Conservation (phyloP, 2,888 invertebrate species). For the Thymelicus sylvestris region DNA sequence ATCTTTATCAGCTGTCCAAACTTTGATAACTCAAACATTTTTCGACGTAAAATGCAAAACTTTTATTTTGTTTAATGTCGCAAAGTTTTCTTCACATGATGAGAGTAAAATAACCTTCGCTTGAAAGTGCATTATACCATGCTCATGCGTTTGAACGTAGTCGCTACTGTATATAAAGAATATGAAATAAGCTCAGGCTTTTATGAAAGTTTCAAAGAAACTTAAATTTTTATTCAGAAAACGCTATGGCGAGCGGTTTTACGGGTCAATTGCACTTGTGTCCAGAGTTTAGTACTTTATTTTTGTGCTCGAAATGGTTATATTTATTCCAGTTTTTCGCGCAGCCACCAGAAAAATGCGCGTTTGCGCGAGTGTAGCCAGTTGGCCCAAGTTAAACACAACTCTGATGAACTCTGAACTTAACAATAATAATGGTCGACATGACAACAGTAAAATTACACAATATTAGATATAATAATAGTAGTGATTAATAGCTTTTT, state of each 20-base stretch:
- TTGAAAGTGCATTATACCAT: constrained; percentile 32
- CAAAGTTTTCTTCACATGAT: constrained; percentile 12
- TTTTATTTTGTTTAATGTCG: constrained; percentile 16
- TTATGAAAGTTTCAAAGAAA: constrained; percentile 37
- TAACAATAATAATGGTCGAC: too few relatives aligned
- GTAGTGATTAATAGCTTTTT: too few relatives aligned
- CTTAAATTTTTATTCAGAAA: constrained; percentile 35
- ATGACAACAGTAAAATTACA: too few relatives aligned
- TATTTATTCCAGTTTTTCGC: constrained; percentile 20
- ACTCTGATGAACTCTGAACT: not conserved
- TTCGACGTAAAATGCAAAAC: not conserved
- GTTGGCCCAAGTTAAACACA: not conserved
- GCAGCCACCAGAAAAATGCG: constrained; percentile 7
- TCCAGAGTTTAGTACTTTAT: constrained; percentile 29
- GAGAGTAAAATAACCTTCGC: constrained; percentile 25
- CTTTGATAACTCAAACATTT: not conserved
- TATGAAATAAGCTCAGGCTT: constrained; percentile 31
- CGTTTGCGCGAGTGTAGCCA: not conserved
- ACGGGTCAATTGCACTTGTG: constrained; percentile 35
- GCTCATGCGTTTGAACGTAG: constrained; percentile 28
- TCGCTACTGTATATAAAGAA: constrained; percentile 36
- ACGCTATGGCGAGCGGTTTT: constrained; percentile 32
- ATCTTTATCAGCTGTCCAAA: not conserved
- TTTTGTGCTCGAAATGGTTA: constrained; percentile 31
- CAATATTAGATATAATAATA: too few relatives aligned